Evolutionary conservation across 2,888 invertebrate genomes (phyloP).

Genomic region (Apotomis betuletana): DNA sequence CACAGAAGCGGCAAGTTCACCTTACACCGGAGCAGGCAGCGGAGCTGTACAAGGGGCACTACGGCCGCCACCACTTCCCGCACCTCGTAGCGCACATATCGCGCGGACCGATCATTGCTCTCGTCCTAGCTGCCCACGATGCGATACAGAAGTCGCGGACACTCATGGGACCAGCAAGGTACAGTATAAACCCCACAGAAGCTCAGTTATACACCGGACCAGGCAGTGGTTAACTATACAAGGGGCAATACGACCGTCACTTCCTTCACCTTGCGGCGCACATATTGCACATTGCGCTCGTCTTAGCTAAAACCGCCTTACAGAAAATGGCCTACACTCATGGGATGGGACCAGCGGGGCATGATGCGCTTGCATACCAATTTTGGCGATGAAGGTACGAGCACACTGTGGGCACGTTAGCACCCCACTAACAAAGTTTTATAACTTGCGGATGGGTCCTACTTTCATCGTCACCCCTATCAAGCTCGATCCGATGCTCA

Average conservation of each 20-base stretch:
- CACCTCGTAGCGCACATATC: constrained; percentile 91
- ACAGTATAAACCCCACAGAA: constrained; percentile 70
- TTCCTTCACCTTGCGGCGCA: constrained; percentile 92
- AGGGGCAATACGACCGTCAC: constrained; percentile 88
- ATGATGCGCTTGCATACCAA: neutral
- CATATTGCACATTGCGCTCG: constrained; percentile 89
- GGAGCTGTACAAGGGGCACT: constrained; percentile 91
- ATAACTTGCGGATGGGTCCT: too few species aligned
- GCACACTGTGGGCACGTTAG: too few species aligned
- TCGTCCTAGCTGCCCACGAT: constrained; percentile 86
- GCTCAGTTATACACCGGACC: constrained; percentile 89
- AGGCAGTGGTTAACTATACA: constrained; percentile 89
- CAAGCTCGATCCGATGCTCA: too few species aligned
- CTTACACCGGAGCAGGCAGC: constrained; percentile 94
- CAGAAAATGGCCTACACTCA: constrained; percentile 87
- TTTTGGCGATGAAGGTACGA: too few species aligned
- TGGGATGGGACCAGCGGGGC: constrained; percentile 91
- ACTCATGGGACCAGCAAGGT: constrained; percentile 89
- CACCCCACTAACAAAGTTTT: too few species aligned
- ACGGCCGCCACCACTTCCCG: constrained; percentile 88
- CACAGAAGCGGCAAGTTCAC: constrained; percentile 85
- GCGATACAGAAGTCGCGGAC: constrained; percentile 89
- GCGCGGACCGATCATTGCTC: constrained; percentile 78
- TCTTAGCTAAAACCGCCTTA: constrained; percentile 88
- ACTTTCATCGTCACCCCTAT: too few species aligned